These are phyloP conservation scores for Promerops cafer DNA, from an alignment of 2,113 vertebrate genomes.

Conservation along the genomic window DNA sequence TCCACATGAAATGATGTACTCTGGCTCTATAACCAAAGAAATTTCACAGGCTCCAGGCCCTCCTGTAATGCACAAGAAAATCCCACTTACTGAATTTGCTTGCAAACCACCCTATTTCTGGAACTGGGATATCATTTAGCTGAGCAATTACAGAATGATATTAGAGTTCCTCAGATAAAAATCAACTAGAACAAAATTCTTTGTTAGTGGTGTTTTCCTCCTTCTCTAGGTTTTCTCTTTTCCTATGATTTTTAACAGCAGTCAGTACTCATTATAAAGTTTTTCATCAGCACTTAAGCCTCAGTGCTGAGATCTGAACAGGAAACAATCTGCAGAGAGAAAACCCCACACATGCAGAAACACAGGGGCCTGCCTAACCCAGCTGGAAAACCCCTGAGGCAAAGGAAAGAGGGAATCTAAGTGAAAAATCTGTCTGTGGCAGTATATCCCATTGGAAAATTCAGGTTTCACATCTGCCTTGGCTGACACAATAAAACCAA, in stretches of 20 bases:
- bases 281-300: background rate
- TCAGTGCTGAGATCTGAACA: background rate
- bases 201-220: background rate
- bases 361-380: background rate
- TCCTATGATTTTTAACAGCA: background rate
- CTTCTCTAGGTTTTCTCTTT: background rate
- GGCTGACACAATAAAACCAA: background rate
- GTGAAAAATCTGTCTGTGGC: background rate
- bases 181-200: background rate
- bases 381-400: background rate
- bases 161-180: background rate
- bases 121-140: background rate
- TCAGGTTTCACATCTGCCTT: background rate
- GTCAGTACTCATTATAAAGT: background rate
- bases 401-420: background rate
- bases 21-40: background rate
- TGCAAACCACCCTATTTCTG: background rate
- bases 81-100: background rate
- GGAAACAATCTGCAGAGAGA: background rate
- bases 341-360: background rate
- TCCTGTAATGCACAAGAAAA: background rate
- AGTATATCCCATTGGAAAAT: background rate
- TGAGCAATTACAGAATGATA: background rate
- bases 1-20: background rate
- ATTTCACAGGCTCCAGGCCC: background rate